A percentile compares a stretch with the other conserved stretches of the same genome.
phyloP scores from a whole-genome alignment of 2,113 vertebrate genomes.

The Bufo bufo region DNA sequence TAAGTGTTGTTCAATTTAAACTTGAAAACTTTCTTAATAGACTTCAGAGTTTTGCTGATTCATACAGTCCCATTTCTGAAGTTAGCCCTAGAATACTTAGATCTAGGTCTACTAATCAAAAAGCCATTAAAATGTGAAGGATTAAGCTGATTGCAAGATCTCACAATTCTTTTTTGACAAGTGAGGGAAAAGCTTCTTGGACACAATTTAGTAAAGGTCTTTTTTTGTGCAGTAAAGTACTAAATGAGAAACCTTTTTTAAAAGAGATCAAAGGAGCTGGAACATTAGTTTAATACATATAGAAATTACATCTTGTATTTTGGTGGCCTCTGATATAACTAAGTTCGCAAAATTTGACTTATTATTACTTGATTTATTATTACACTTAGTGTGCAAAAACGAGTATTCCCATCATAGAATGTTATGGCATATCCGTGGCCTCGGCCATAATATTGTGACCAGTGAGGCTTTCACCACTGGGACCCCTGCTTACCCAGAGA shows the following conservation, averaged over 20 bases:
- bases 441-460: no score
- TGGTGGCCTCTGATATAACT: background rate
- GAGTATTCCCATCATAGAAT: no score
- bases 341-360: background rate
- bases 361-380: no score
- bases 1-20: background rate
- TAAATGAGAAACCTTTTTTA: background rate
- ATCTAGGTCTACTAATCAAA: background rate
- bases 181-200: slow-evolving; percentile 23
- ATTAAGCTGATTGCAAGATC: slow-evolving; percentile 22
- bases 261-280: slow-evolving; percentile 2
- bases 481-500: no score
- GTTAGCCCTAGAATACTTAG: background rate
- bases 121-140: slow-evolving; percentile 15
- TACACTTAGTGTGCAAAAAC: no score
- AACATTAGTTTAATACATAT: background rate
- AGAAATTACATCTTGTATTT: background rate
- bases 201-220: background rate
- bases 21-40: background rate
- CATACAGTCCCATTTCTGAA: background rate
- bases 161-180: slow-evolving; percentile 12
- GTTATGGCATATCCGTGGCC: no score
- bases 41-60: background rate
- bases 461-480: no score
- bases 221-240: slow-evolving; percentile 6